A percentile compares a stretch with the other conserved stretches of the same genome.
Conservation (phyloP, 2,888 invertebrate species). For the Cyclophora albipunctata region DNA sequence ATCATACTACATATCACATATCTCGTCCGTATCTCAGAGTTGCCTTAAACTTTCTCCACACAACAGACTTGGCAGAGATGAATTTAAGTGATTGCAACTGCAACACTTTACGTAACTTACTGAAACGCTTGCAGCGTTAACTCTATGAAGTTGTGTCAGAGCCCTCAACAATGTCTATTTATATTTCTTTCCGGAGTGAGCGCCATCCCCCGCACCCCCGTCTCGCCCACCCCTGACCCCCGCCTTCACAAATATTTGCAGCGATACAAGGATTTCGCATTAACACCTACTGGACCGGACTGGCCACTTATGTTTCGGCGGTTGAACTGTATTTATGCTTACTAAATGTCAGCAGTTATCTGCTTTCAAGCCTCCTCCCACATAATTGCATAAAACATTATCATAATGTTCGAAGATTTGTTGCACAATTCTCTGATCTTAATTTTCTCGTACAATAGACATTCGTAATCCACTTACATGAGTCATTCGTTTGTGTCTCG, state of each 20-base stretch:
- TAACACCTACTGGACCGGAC: constrained; percentile 45
- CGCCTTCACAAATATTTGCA: constrained; percentile 53
- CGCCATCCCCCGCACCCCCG: constrained; percentile 16
- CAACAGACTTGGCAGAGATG: too few relatives aligned
- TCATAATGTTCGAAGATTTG: constrained; percentile 7
- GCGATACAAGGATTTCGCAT: constrained; percentile 57
- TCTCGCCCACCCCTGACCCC: constrained; percentile 26
- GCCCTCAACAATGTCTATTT: too few relatives aligned
- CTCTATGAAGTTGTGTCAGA: too few relatives aligned
- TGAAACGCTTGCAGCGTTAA: too few relatives aligned
- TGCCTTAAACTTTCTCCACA: too few relatives aligned
- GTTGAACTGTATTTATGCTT: constrained; percentile 36
- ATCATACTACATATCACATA: background rate
- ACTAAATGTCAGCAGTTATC: constrained; percentile 3
- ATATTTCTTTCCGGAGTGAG: too few relatives aligned
- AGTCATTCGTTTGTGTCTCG: constrained; percentile 14
- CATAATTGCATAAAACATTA: constrained; percentile 21
- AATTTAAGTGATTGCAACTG: too few relatives aligned
- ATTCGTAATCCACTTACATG: constrained; percentile 15
- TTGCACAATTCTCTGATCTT: too few relatives aligned
- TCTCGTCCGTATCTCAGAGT: too few relatives aligned
- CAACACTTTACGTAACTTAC: too few relatives aligned
- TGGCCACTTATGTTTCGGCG: constrained; percentile 26
- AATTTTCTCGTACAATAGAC: too few relatives aligned
- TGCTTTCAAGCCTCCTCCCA: constrained; percentile 12